phyloP scores from a whole-genome alignment of 2,113 vertebrate species.

The Anser cygnoides region DNA sequence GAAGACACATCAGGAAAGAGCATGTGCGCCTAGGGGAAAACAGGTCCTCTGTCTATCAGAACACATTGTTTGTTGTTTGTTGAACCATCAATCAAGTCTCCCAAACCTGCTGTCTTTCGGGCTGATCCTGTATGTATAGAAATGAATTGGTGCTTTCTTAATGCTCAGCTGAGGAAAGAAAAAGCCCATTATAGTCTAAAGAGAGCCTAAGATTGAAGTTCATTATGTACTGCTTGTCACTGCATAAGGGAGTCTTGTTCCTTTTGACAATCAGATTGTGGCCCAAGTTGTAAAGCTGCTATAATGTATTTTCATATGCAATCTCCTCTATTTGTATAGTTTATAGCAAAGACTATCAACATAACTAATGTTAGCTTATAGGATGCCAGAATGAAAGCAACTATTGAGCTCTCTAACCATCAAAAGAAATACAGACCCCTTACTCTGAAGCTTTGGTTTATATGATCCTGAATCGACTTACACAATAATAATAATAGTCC shows the following conservation, averaged over 20 bases:
- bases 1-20: background rate
- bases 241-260: conserved; percentile 50
- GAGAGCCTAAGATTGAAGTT: conserved; percentile 4
- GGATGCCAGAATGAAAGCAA: conserved; percentile 60
- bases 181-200: conserved; percentile 38
- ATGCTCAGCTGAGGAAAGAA: conserved; percentile 11
- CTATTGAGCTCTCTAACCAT: conserved; percentile 59
- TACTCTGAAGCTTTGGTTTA: conserved; percentile 26
- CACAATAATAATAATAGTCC: conserved; percentile 36
- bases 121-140: background rate
- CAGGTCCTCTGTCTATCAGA: background rate
- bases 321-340: background rate
- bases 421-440: conserved; percentile 43
- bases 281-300: conserved; percentile 49
- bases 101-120: conserved; percentile 7
- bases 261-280: conserved; percentile 54
- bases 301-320: conserved; percentile 20
- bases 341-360: conserved; percentile 45
- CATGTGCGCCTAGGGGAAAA: background rate
- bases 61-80: background rate
- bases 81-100: background rate
- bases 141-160: conserved; percentile 49
- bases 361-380: conserved; percentile 51
- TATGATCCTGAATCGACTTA: background rate
- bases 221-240: conserved; percentile 16